Evolutionary conservation across 1,140 invertebrate species (phyloP), one percentile per base, ranked within the genome.

Genomic region (Cyclargus thomasi): DNA sequence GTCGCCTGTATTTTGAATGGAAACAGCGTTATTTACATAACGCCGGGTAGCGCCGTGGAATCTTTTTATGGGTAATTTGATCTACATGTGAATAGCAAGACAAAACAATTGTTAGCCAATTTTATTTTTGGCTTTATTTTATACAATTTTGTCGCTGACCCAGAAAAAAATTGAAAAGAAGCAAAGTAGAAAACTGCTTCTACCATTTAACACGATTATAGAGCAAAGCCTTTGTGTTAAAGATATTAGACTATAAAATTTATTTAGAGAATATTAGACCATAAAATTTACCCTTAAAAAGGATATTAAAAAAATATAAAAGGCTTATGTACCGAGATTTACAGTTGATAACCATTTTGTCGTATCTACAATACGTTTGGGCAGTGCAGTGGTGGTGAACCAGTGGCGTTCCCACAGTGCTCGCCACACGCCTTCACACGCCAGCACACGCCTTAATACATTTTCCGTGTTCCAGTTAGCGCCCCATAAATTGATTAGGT

Each of bases 391-490:
- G 39, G 39, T 47, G 39, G 6, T 67, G 80, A 78, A 73, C 74
- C 69, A 74, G 75, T 79, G 79, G 85, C 81, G 80, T 88, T 88
- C 86, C 85, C 86, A 87, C 87, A 88, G 77, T 78, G 77, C 39
- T 14, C 39, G 14, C 39, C 39, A 47, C 39, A 47, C 39, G 39
- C 39, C 39, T 47, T 47, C 39, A 47, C 39, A 47, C 39, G 39
- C 39, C 39, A 47, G 39, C 39, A 47, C 39, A 47, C 70, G 83
- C 85, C 88, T 88, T 90, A 90, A 88, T 88, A 90, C 87, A 90
- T 88, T 88, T 90, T 90, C 84, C 85, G 74, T 90, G 87, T 90
- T 85, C 85, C 85, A 88, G 86, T 90, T 90, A 90, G 87, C 87
- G 85, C 86, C 83, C 80, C 86, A 87, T 90, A 90, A 90, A 90